Evolutionary conservation across 2,113 vertebrate species (phyloP).

Genomic region (Xenus cinereus): DNA sequence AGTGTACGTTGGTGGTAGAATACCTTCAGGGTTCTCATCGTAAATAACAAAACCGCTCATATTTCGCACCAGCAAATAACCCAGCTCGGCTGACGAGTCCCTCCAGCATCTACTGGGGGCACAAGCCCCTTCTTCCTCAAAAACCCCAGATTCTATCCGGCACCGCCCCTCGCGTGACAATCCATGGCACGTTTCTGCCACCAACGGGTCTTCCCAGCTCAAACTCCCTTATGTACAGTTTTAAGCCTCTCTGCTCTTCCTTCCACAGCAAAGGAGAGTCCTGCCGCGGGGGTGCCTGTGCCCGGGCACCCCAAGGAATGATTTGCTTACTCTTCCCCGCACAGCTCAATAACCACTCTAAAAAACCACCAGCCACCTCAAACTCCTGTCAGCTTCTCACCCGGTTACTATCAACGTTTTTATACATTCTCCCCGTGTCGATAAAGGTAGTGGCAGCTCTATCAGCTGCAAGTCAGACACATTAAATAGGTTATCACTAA

Average conservation of each 20-base stretch:
- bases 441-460: fast-evolving
- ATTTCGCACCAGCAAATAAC: background rate
- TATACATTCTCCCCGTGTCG: fast-evolving
- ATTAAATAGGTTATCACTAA: background rate
- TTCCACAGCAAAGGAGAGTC: background rate
- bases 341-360: background rate
- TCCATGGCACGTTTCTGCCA: fast-evolving
- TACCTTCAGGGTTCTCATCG: background rate
- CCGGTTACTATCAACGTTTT: fast-evolving
- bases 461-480: background rate
- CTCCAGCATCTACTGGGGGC: background rate
- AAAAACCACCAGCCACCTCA: background rate
- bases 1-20: background rate
- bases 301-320: background rate
- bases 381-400: background rate
- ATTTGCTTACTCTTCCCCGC: background rate
- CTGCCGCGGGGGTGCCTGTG: background rate
- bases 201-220: background rate
- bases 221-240: background rate
- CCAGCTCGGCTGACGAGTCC: background rate
- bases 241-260: background rate
- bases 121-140: background rate
- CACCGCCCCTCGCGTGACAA: fast-evolving
- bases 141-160: fast-evolving
- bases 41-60: background rate